A percentile compares a stretch with the other conserved stretches of the same genome.
These are phyloP conservation scores for Dasypus novemcinctus DNA, from an alignment of 2,113 vertebrate genomes.

Conservation along the genomic window DNA sequence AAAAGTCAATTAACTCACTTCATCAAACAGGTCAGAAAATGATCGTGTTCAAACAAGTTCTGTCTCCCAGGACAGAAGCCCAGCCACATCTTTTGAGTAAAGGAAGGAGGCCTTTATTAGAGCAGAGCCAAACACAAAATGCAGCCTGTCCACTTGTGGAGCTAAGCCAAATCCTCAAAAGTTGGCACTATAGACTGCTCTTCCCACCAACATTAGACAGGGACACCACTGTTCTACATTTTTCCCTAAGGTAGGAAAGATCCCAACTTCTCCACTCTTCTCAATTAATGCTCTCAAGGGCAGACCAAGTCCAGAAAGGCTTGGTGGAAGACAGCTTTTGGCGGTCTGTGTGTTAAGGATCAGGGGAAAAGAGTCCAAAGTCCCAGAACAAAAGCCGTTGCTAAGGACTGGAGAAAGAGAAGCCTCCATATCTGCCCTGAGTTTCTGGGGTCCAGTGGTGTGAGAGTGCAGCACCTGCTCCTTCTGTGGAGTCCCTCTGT, in stretches of 20 bases:
- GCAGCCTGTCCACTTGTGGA: not conserved
- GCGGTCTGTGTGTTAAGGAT: not conserved
- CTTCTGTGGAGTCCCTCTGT: not conserved
- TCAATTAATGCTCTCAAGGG: slow-evolving; percentile 4
- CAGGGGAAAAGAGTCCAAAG: not conserved
- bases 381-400: not conserved
- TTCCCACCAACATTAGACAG: not conserved
- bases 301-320: slow-evolving; percentile 10
- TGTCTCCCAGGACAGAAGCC: not conserved
- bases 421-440: not conserved
- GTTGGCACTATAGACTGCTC: not conserved
- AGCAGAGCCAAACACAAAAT: not conserved
- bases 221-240: not conserved
- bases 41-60: not conserved
- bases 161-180: not conserved
- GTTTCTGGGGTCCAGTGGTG: not conserved
- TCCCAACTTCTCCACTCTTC: not conserved
- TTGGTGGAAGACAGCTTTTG: not conserved
- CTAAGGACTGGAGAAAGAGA: not conserved
- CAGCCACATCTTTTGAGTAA: not conserved
- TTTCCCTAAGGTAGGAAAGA: slow-evolving; percentile 2
- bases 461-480: not conserved
- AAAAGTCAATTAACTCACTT: not conserved
- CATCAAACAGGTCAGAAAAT: not conserved
- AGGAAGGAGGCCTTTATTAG: slow-evolving; percentile 2